A percentile compares a stretch with the other conserved stretches of the same genome.
Evolutionary conservation across 1,140 invertebrate species (phyloP).

Genomic region (Lethrus apterus): DNA sequence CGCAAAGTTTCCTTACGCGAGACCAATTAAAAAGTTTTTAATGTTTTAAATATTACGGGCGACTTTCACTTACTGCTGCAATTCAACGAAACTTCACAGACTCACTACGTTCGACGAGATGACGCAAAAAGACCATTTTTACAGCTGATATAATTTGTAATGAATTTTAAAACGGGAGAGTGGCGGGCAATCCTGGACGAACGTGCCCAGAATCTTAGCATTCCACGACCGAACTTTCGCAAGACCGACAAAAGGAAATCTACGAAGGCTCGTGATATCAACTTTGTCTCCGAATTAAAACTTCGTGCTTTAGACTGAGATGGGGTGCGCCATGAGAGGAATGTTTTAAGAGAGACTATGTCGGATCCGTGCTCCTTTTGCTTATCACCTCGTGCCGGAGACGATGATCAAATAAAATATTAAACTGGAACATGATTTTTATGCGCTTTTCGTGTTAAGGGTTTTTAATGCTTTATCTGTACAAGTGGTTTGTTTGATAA

Average conservation of each 20-base stretch:
- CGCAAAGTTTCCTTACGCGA: no score
- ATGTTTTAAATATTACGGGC: no score
- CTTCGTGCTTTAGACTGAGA: slow-evolving; percentile 4
- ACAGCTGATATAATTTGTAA: slow-evolving; percentile 40
- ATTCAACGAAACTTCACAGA: neutral
- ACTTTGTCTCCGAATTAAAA: slow-evolving; percentile 17
- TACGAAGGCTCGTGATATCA: no score
- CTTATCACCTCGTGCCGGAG: slow-evolving; percentile 30
- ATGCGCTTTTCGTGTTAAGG: slow-evolving; percentile 34
- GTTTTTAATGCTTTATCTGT: slow-evolving; percentile 29
- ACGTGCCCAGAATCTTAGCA: slow-evolving; percentile 85
- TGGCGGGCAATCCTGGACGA: slow-evolving; percentile 47
- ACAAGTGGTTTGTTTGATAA: slow-evolving; percentile 16
- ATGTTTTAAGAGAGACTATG: neutral
- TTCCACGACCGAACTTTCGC: slow-evolving; percentile 7
- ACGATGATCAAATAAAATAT: slow-evolving; percentile 38
- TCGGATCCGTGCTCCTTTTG: slow-evolving; percentile 22
- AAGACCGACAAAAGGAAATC: no score
- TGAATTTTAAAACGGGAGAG: slow-evolving; percentile 38
- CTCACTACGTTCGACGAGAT: neutral
- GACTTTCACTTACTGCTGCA: no score
- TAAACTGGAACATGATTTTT: slow-evolving; percentile 37
- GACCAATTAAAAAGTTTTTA: no score
- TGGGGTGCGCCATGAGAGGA: neutral
- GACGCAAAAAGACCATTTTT: slow-evolving; percentile 28